These are phyloP conservation scores for Ceratosolen solmsi DNA, from an alignment of 1,140 invertebrate species.

Conservation along the genomic window DNA sequence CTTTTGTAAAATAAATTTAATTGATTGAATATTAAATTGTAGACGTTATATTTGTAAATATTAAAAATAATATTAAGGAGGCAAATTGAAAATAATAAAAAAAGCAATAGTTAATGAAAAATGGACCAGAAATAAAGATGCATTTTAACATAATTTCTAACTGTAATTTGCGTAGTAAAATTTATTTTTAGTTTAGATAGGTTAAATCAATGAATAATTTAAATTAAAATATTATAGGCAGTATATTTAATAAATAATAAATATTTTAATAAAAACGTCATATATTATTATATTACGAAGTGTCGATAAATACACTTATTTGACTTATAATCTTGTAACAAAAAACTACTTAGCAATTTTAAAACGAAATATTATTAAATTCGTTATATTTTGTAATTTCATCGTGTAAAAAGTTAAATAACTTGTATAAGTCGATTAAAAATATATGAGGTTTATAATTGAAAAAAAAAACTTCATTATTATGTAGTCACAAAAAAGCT, in stretches of 20 bases:
- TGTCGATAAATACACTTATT: not conserved
- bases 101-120: not conserved
- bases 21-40: not conserved
- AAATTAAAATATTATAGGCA: not conserved
- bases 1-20: not conserved
- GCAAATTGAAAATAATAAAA: not conserved
- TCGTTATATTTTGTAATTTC: not conserved
- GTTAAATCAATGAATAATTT: too few species aligned
- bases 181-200: too few species aligned
- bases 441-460: not conserved
- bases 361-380: not conserved
- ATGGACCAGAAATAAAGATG: not conserved
- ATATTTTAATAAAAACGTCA: conserved; percentile 30
- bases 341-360: not conserved
- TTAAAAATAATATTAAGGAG: not conserved
- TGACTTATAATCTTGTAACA: not conserved
- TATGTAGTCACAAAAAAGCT: not conserved
- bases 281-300: not conserved
- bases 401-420: conserved; percentile 1
- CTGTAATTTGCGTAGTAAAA: too few species aligned
- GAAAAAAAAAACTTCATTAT: too few species aligned
- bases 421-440: not conserved
- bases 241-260: conserved; percentile 26
- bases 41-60: not conserved
- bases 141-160: too few species aligned